Evolutionary conservation across 2,888 invertebrate genomes (phyloP).

Genomic region (Macrosiphum euphorbiae): DNA sequence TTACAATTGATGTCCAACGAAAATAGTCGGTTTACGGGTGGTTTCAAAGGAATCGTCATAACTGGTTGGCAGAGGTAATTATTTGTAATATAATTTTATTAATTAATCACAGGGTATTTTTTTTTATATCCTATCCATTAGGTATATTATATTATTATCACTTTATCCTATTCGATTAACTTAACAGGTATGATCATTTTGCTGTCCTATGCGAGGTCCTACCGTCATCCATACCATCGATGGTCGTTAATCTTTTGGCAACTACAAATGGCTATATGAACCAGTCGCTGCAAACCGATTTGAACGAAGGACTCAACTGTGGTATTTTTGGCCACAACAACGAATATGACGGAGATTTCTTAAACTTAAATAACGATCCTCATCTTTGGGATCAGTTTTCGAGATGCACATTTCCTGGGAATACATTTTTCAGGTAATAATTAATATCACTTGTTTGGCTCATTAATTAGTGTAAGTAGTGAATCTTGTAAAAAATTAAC

Average conservation of each 20-base stretch:
- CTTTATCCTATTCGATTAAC: background rate
- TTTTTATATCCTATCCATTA: background rate
- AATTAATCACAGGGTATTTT: background rate
- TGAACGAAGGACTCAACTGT: constrained; percentile 74
- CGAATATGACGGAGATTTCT: constrained; percentile 68
- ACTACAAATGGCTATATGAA: constrained; percentile 76
- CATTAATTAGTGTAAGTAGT: too few relatives aligned
- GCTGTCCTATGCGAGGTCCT: constrained; percentile 79
- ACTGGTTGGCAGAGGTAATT: constrained; percentile 75
- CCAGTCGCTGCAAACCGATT: constrained; percentile 72
- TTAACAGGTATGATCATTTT: constrained; percentile 77
- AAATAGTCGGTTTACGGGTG: constrained; percentile 72
- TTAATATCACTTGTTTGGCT: background rate
- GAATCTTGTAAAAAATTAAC: background rate
- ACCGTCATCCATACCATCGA: constrained; percentile 77
- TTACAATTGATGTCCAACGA: constrained; percentile 77
- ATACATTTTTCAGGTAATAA: constrained; percentile 70
- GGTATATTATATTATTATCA: background rate
- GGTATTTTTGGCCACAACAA: constrained; percentile 70
- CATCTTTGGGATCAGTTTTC: constrained; percentile 77
- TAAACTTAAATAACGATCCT: constrained; percentile 74
- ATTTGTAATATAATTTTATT: background rate
- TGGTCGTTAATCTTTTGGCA: constrained; percentile 76
- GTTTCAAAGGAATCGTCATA: constrained; percentile 74
- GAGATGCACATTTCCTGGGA: constrained; percentile 78